phyloP scores from a whole-genome alignment of 2,113 vertebrate species.

The Dermatemys mawii region DNA sequence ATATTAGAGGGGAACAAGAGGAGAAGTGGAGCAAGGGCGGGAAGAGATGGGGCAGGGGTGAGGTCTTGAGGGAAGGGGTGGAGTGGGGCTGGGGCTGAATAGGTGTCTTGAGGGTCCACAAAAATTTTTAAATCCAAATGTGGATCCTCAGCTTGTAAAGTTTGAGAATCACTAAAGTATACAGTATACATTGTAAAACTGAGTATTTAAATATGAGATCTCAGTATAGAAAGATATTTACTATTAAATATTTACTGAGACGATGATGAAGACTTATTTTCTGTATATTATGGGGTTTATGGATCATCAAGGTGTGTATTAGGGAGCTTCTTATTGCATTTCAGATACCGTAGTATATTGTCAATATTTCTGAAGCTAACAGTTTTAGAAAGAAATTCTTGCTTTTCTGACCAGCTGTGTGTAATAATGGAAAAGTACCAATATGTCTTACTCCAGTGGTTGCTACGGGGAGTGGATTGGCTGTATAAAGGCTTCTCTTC shows the following conservation, averaged over 20 bases:
- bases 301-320: not conserved
- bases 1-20: too few species aligned
- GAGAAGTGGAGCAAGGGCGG: too few species aligned
- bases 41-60: too few species aligned
- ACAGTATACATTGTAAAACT: not conserved
- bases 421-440: not conserved
- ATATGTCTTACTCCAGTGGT: slow-evolving; percentile 88
- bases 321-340: not conserved
- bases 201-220: not conserved
- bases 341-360: not conserved
- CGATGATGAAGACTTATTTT: not conserved
- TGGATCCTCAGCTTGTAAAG: too few species aligned
- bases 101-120: too few species aligned
- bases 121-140: too few species aligned
- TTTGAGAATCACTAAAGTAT: too few species aligned
- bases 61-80: too few species aligned
- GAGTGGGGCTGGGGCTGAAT: too few species aligned
- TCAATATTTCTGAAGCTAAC: not conserved
- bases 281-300: rapidly evolving
- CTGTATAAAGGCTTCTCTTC: slow-evolving; percentile 96
- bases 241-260: not conserved
- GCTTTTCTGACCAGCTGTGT: not conserved
- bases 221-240: not conserved
- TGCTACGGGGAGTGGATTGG: slow-evolving; percentile 94
- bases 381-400: not conserved